Base-by-base conservation (phyloP, 2,113 vertebrate genomes). In the Oryctolagus cuniculus region DNA sequence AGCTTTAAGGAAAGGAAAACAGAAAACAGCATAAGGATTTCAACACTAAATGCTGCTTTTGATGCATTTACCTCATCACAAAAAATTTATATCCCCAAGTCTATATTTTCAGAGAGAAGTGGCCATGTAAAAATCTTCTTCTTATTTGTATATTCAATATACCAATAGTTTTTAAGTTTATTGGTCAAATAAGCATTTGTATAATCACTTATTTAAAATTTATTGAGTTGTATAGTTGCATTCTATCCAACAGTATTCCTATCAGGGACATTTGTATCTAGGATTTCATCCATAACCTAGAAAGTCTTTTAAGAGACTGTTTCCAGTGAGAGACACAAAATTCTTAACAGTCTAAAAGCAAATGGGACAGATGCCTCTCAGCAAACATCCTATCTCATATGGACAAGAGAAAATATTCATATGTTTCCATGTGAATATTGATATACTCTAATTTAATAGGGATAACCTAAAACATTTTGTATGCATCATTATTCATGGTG, bases 401-500 rank as follows among this genome's bases (percentile, higher is more conserved):
- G 38, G 49, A 51, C 17, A 79, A 73, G 21, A 55, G 24, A 31
- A 82, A 82, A 86, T 36, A 51, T 55, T 75, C 2, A 69, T 34
- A 80, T 61, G 25, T 79, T 86, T 91, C 10, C 38, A 36, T 84
- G 61, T 75, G 53, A 19, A 44, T 64, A 19, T 84, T 7, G 27
- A 19, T 66, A 17, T 66, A 93, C 24, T 49, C 77, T 36, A 72
- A 78, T 91, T 75, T 93, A 93, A 66, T 61, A 7, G 80, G 29
- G 66, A 66, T 77, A 77, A 5, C 25, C 29, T 21, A 78, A 86
- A 87, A n/a, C 63, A 5, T 80, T 89, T 91, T 87, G 44, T 77
- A 90, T 53, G 38, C 36, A 49, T 13, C 44, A 70, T 77, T 92
- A 92, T 72, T 96, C 63, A 88, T 67, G 31, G 31, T 53, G 17